A percentile compares a stretch with the other conserved stretches of the same genome.
Evolutionary conservation across 2,113 vertebrate genomes (phyloP).

Genomic region (Lasiurus cinereus): DNA sequence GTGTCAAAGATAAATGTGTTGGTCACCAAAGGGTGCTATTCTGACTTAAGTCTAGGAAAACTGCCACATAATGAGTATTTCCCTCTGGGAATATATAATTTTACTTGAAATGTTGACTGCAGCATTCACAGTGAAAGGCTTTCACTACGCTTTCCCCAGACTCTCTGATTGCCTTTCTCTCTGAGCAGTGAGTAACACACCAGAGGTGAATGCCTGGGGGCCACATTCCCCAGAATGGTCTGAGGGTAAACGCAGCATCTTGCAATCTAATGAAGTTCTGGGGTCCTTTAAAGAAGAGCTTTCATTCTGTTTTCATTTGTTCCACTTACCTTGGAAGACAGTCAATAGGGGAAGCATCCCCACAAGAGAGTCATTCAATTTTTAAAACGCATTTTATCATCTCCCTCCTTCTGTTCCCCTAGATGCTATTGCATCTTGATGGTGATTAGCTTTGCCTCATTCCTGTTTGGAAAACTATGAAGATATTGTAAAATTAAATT

Average conservation of each 20-base stretch:
- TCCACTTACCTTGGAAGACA: not conserved
- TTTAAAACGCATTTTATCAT: not conserved
- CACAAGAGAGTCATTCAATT: not conserved
- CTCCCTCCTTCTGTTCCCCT: not conserved
- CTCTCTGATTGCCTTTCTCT: not conserved
- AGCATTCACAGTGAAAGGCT: not conserved
- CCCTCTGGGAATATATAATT: not conserved
- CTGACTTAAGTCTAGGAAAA: constrained; percentile 37
- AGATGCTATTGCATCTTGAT: not conserved
- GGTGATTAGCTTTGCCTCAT: not conserved
- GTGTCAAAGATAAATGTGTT: not conserved
- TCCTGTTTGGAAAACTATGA: not conserved
- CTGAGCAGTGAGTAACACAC: not conserved
- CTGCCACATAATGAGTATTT: not conserved
- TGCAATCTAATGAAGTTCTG: not conserved
- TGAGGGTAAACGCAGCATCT: not conserved
- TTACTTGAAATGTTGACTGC: not conserved
- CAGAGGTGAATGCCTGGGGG: no score
- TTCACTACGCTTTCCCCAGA: not conserved
- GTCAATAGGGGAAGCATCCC: not conserved
- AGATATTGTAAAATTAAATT: not conserved
- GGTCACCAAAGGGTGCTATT: not conserved
- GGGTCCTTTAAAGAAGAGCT: not conserved
- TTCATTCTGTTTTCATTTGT: not conserved
- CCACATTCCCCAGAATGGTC: not conserved